Conservation (phyloP, 2,888 invertebrate species). For the Lepetodrilus schrolli region DNA sequence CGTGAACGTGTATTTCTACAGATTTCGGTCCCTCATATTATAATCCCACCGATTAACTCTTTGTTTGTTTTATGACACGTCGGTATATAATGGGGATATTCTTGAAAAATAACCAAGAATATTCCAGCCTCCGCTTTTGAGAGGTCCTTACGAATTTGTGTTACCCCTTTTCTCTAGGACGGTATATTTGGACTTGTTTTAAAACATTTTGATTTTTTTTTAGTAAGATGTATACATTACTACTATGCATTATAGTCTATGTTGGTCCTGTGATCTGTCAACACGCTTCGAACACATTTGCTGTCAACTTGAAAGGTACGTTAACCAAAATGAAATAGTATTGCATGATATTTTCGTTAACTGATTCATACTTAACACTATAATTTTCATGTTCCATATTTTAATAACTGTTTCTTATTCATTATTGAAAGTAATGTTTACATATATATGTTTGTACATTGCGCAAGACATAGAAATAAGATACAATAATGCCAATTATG, state of each 20-base stretch:
- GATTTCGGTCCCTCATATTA: not conserved
- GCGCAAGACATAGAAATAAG: too few species aligned
- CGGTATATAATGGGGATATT: slow-evolving; percentile 7
- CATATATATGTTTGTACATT: too few species aligned
- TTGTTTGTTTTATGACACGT: not conserved
- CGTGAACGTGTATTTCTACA: too few species aligned
- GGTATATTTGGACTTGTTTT: not conserved
- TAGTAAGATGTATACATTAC: not conserved
- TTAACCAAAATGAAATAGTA: too few species aligned
- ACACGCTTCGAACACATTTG: not conserved
- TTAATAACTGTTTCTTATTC: too few species aligned
- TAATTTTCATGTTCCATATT: too few species aligned
- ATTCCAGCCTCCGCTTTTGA: not conserved
- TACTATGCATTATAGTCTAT: not conserved
- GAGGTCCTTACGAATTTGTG: not conserved
- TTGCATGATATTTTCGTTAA: not conserved
- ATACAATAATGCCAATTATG: too few species aligned
- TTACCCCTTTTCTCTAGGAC: not conserved
- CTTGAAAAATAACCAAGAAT: not conserved
- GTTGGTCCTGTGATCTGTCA: not conserved
- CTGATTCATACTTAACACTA: too few species aligned
- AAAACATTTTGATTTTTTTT: not conserved
- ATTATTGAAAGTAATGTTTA: too few species aligned
- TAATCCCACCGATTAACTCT: not conserved
- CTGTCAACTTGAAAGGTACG: not conserved